Percentiles rank a stretch among this genome's conserved stretches.
These are phyloP conservation scores for Cataglyphis hispanica DNA, from an alignment of 1,140 invertebrate genomes.

Conservation along the genomic window DNA sequence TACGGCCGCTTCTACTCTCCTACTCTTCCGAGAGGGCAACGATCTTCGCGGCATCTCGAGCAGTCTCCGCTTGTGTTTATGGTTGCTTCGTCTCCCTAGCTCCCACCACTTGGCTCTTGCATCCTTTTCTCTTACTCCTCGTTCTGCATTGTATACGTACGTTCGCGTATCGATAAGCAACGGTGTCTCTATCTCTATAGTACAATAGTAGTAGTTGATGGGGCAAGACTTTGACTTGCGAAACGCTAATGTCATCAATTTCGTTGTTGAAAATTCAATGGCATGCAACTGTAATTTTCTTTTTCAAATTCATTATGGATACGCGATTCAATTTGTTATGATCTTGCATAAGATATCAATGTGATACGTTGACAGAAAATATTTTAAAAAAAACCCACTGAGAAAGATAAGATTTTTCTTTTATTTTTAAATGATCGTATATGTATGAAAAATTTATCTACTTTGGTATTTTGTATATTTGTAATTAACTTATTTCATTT, in stretches of 20 bases:
- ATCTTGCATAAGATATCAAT: neutral
- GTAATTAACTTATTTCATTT: neutral
- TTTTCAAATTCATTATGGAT: neutral
- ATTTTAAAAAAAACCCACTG: neutral
- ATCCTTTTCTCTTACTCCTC: neutral
- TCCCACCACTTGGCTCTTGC: too few species aligned
- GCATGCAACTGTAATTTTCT: neutral
- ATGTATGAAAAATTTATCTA: neutral
- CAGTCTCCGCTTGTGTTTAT: conserved; percentile 68
- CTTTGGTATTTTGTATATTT: neutral
- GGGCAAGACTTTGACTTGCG: neutral
- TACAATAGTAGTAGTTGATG: neutral
- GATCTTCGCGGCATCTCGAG: conserved; percentile 72
- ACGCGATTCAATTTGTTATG: neutral
- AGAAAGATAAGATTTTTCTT: neutral
- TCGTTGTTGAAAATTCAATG: neutral
- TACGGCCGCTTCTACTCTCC: conserved; percentile 58
- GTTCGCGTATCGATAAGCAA: conserved; percentile 15
- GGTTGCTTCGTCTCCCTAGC: conserved; percentile 45
- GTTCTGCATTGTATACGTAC: conserved; percentile 20
- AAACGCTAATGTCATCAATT: neutral
- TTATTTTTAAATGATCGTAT: neutral
- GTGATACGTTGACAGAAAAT: neutral
- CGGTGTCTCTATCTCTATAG: neutral
- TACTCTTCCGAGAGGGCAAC: conserved; percentile 67